Evolutionary conservation across 2,113 vertebrate genomes (phyloP), one percentile per base, ranked within the genome.

Genomic region (Anhinga rufa): DNA sequence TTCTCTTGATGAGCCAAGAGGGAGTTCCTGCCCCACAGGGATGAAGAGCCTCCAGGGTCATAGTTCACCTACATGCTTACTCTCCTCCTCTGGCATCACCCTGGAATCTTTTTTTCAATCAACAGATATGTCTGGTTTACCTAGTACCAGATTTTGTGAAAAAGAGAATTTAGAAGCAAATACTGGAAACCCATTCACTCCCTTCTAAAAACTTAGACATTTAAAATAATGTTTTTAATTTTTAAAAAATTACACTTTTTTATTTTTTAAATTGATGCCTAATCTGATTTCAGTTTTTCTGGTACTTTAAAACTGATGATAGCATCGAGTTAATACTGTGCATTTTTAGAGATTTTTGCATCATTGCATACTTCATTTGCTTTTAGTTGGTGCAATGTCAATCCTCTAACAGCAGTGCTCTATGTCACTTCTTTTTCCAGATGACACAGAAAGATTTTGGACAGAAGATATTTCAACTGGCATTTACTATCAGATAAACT

Each of bases 401-500:
- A 1, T 21, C 32, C 9, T 46, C 28, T 92, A 65, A 88, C 38
- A 62, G 40, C 31, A 66, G 9, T 25, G 20, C 8, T 87, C 17
- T 70, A 16, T 84, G n/a, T 52, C 42, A 69, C 88, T 75, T 86
- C 81, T 92, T 91, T 54, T 76, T 95, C 34, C 93, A 93, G 93
- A 97, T 8, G 32, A 93, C n/a, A 98, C 97, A 28, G 92, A 92
- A 75, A 85, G 87, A 44, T 91, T 98, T 61, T 99, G 99, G 99
- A 98, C 96, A 65, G 98, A 95, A 60, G 99, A 99, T 62, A 98
- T 98, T 10, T 95, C 99, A 76, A 99, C 98, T 0, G 97, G 98
- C 40, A 95, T 98, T 76, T 78, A 90, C 68, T 99, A 99, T 91
- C 99, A 99, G 95, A 98, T 98, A 95, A 99, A 99, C 60, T 76